These are phyloP conservation scores for Drosophila arawakana DNA, from an alignment of 1,140 invertebrate species.

Conservation along the genomic window DNA sequence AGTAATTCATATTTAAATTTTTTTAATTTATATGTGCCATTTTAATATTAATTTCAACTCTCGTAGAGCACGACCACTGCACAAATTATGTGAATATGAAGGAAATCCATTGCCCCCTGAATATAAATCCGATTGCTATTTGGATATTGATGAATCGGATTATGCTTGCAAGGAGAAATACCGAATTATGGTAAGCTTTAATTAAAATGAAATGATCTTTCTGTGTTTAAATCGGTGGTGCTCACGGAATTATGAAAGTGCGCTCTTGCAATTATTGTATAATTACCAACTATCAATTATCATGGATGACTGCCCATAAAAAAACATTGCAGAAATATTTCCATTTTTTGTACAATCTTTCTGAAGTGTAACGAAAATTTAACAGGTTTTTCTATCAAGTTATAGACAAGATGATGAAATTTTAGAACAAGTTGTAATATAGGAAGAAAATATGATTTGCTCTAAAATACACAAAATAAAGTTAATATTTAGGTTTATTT, in stretches of 20 bases:
- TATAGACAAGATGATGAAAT: background rate
- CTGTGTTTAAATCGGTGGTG: slow-evolving; percentile 22
- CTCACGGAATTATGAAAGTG: slow-evolving; percentile 14
- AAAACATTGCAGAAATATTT: background rate
- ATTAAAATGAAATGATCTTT: background rate
- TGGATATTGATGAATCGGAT: slow-evolving; percentile 92
- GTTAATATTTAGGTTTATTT: too few relatives aligned
- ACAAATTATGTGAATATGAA: slow-evolving; percentile 91
- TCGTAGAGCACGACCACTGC: slow-evolving; percentile 87
- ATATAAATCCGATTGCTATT: slow-evolving; percentile 93
- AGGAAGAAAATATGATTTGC: too few relatives aligned
- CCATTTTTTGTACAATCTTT: too few relatives aligned
- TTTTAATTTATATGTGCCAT: background rate
- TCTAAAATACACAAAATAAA: too few relatives aligned
- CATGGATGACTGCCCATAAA: slow-evolving; percentile 2
- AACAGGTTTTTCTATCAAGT: background rate
- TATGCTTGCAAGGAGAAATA: slow-evolving; percentile 94
- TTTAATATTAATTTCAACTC: background rate
- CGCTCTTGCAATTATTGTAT: slow-evolving; percentile 12
- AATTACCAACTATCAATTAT: slow-evolving; percentile 1
- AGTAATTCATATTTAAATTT: slow-evolving; percentile 33
- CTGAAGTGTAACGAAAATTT: background rate
- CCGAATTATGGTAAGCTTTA: slow-evolving; percentile 90
- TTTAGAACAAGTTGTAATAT: too few relatives aligned
- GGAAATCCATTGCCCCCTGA: slow-evolving; percentile 89